phyloP scores from a whole-genome alignment of 2,113 vertebrate species.

The Cheirogaleus medius region DNA sequence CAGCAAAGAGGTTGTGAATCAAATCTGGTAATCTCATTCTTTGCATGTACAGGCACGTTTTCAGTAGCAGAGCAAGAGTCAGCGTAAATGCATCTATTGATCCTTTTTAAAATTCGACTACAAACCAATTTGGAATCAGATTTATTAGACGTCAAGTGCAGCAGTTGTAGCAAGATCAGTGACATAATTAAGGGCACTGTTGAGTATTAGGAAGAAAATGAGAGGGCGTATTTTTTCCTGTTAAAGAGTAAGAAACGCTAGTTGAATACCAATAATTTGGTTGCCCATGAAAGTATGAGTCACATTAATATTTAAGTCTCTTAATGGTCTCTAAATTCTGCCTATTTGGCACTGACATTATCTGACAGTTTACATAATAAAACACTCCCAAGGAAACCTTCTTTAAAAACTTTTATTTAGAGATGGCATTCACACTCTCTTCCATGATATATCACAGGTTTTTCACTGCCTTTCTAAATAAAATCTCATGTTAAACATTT shows the following conservation, averaged over 20 bases:
- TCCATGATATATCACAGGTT: neutral
- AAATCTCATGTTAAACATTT: slow-evolving; percentile 10
- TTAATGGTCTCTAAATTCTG: slow-evolving; percentile 75
- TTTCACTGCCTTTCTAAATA: slow-evolving; percentile 46
- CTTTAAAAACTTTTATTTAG: slow-evolving; percentile 42
- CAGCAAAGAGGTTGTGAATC: slow-evolving; percentile 82
- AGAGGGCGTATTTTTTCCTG: slow-evolving; percentile 62
- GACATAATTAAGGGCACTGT: slow-evolving; percentile 84
- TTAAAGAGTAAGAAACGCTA: slow-evolving; percentile 64
- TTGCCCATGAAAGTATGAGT: slow-evolving; percentile 65
- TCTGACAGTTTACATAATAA: slow-evolving; percentile 29
- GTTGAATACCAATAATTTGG: slow-evolving; percentile 77
- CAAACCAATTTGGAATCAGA: slow-evolving; percentile 88
- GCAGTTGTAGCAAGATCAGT: slow-evolving; percentile 79
- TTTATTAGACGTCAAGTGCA: slow-evolving; percentile 89
- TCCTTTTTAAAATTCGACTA: slow-evolving; percentile 87
- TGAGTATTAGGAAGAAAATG: slow-evolving; percentile 79
- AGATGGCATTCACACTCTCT: neutral
- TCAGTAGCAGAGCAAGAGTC: slow-evolving; percentile 83
- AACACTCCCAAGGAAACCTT: slow-evolving; percentile 25
- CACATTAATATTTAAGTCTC: slow-evolving; percentile 75
- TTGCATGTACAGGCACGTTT: slow-evolving; percentile 90
- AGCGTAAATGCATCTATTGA: slow-evolving; percentile 93
- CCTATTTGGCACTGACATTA: slow-evolving; percentile 64
- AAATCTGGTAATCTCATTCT: slow-evolving; percentile 86